Evolutionary conservation across 2,888 invertebrate species (phyloP).

Genomic region (Brachyptera risi): DNA sequence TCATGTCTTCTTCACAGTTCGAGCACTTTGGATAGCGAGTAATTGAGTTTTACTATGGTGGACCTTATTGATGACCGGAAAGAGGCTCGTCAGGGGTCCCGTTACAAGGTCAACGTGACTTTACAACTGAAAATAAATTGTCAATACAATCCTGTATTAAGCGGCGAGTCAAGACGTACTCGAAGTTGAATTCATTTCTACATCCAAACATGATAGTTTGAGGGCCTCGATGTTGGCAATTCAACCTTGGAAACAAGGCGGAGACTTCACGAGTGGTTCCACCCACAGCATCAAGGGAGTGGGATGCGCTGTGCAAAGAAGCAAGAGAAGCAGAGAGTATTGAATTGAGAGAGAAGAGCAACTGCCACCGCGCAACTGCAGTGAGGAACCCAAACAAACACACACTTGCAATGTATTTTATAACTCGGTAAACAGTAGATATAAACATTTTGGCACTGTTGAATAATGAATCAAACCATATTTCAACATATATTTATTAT

Average conservation of each 20-base stretch:
- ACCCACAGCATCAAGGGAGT: no score
- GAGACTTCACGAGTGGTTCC: no score
- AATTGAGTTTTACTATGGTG: conserved; percentile 6
- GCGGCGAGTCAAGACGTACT: conserved; percentile 11
- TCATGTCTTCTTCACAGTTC: conserved; percentile 1
- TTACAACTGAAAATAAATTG: neutral
- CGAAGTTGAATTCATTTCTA: conserved; percentile 8
- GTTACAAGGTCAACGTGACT: neutral
- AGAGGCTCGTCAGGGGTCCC: neutral
- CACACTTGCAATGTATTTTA: no score
- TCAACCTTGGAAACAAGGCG: conserved; percentile 1
- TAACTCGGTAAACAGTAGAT: no score
- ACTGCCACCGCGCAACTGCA: no score
- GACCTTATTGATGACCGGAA: neutral
- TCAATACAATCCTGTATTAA: conserved; percentile 16
- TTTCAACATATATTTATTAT: no score
- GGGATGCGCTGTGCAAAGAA: no score
- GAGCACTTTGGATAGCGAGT: neutral
- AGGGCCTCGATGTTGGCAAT: conserved; percentile 10
- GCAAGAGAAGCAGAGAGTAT: no score
- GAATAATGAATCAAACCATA: no score
- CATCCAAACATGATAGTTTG: neutral
- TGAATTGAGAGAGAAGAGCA: no score
- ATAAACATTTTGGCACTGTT: no score
- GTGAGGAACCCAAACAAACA: no score